These are phyloP conservation scores for Anarhynchus alexandrinus DNA, from an alignment of 2,113 vertebrate genomes.

Conservation along the genomic window DNA sequence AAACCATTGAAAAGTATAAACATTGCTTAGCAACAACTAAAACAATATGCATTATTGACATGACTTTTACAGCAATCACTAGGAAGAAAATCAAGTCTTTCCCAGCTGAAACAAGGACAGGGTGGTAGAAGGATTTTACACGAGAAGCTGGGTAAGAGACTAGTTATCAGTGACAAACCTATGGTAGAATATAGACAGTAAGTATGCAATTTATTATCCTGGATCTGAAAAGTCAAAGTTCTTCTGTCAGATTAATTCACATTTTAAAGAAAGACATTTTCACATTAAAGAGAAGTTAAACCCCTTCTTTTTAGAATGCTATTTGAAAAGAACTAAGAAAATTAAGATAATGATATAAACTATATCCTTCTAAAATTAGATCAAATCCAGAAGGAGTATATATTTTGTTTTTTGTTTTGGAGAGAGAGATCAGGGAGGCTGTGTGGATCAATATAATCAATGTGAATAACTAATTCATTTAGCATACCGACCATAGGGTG, in stretches of 20 bases:
- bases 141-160: not conserved
- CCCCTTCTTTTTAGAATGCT: not conserved
- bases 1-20: not conserved
- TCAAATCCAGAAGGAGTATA: not conserved
- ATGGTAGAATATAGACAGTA: not conserved
- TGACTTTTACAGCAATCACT: not conserved
- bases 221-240: not conserved
- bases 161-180: not conserved
- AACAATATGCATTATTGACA: not conserved
- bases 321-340: not conserved
- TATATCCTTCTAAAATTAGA: not conserved
- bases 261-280: not conserved
- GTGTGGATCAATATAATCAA: not conserved
- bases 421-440: not conserved
- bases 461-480: slow-evolving; percentile 20
- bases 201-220: not conserved
- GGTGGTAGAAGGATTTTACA: not conserved
- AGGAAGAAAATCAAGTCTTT: not conserved
- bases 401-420: not conserved
- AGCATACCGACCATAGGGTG: not conserved
- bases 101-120: not conserved
- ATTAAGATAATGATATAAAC: not conserved
- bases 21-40: not conserved
- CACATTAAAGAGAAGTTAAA: not conserved
- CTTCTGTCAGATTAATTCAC: not conserved